Evolutionary conservation across 2,888 invertebrate genomes (phyloP), one percentile per base, ranked within the genome.

Genomic region (Athetis lepigone): DNA sequence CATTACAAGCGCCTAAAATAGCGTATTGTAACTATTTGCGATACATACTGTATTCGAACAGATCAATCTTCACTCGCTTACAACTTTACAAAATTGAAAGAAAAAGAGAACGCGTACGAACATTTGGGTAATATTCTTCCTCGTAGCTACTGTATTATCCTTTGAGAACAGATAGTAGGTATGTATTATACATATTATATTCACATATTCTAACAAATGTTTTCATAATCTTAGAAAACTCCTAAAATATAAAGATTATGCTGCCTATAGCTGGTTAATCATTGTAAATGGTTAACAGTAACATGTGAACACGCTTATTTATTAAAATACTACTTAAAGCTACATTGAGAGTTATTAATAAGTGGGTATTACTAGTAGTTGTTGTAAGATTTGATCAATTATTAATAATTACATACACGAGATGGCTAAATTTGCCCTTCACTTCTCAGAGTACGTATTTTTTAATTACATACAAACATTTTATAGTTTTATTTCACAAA

Each of bases 1-100:
- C 72, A 69, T 71, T 71, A 65, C 63, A 66, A 54, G 59, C 63
- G 55, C 74, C 68, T 54, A 63, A 68, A 77, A 73, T 75, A 75
- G 79, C 64, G 39, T 63, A 66, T 67, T 75, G 61, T 76, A 56
- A 52, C 51, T 52, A 63, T 74, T 61, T 60, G 63, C 49, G 51
- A 72, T 60, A 54, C 51, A 51, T 57, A 49, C 51, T 71, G 56
- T 66, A 58, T 62, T 56, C 37, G 56, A 66, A 55, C 55, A 45
- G 43, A 64, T 76, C 49, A 51, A 61, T 74, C 59, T 71, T 64
- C 64, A 57, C 46, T 57, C 51, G 55, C 46, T 16, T 51, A 52
- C 7, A 33, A 25, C 8, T 39, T 39, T 25, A 66, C 64, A 42
- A 63, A 56, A 51, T 46, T 8, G 7, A 40, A 19, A 39, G 23